A percentile compares a stretch with the other conserved stretches of the same genome.
phyloP scores from a whole-genome alignment of 2,797 vertebrate species.

The Sebastes vulpes region DNA sequence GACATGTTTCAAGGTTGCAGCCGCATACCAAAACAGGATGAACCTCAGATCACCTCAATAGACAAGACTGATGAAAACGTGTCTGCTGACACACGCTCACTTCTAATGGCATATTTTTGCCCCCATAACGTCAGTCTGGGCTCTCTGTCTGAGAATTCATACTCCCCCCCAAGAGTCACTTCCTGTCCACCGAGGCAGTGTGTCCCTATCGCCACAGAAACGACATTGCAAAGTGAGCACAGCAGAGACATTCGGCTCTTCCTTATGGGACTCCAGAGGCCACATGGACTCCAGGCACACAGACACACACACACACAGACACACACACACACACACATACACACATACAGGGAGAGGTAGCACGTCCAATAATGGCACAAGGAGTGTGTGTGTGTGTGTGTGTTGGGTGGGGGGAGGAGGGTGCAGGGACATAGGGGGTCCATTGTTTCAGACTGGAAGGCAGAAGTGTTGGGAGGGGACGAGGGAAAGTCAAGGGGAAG shows the following conservation, averaged over 20 bases:
- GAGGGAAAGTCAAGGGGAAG: slow-evolving; percentile 79
- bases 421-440: slow-evolving; percentile 74
- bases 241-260: slow-evolving; percentile 66
- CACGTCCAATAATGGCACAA: slow-evolving; percentile 70
- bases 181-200: slow-evolving; percentile 74
- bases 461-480: slow-evolving; percentile 80
- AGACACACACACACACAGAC: not conserved
- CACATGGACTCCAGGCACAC: slow-evolving; percentile 42
- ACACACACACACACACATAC: not conserved
- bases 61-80: slow-evolving; percentile 71
- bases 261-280: slow-evolving; percentile 82
- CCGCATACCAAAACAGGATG: slow-evolving; percentile 87
- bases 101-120: slow-evolving; percentile 45
- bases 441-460: slow-evolving; percentile 87
- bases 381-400: slow-evolving; percentile 44
- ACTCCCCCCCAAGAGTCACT: slow-evolving; percentile 61
- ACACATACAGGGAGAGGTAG: slow-evolving; percentile 61
- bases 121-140: slow-evolving; percentile 35
- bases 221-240: slow-evolving; percentile 46
- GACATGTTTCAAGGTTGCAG: slow-evolving; percentile 81
- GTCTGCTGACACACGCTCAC: slow-evolving; percentile 45
- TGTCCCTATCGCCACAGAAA: slow-evolving; percentile 70
- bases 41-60: slow-evolving; percentile 68
- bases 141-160: slow-evolving; percentile 69
- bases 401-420: slow-evolving; percentile 50